Evolutionary conservation across 2,113 vertebrate species (phyloP).

Genomic region (Varanus salvator): DNA sequence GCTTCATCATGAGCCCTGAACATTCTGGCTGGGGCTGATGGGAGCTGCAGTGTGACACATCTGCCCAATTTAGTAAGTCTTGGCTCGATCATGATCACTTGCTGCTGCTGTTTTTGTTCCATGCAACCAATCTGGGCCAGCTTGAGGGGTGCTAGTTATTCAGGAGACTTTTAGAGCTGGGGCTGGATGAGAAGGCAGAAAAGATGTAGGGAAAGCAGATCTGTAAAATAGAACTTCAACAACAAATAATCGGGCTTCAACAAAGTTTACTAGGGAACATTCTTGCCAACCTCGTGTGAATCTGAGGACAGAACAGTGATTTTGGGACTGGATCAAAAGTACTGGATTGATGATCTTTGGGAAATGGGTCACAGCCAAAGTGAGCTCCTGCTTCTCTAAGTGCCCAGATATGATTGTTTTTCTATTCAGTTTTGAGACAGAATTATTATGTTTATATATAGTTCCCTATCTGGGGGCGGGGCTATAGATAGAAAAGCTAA

Average conservation of each 20-base stretch:
- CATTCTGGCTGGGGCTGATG: not conserved
- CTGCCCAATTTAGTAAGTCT: too few species aligned
- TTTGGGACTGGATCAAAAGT: not conserved
- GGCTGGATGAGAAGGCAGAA: not conserved
- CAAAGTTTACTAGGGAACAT: not conserved
- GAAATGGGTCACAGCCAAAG: not conserved
- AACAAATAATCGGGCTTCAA: not conserved
- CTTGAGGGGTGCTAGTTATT: not conserved
- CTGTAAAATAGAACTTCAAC: not conserved
- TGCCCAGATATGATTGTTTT: not conserved
- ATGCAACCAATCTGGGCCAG: not conserved
- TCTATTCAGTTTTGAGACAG: not conserved
- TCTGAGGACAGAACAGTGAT: not conserved
- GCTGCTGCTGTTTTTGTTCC: not conserved
- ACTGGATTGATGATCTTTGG: not conserved
- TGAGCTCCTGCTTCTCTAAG: not conserved
- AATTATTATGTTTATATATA: not conserved
- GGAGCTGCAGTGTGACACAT: too few species aligned
- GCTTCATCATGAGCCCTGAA: not conserved
- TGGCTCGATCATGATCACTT: too few species aligned
- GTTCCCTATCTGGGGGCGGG: not conserved
- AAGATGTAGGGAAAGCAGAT: not conserved
- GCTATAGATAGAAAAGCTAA: not conserved
- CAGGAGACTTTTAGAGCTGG: not conserved
- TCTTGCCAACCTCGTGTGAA: not conserved